Evolutionary conservation across 1,140 invertebrate species (phyloP), one percentile per base, ranked within the genome.

Genomic region (Daktulosphaira vitifoliae): DNA sequence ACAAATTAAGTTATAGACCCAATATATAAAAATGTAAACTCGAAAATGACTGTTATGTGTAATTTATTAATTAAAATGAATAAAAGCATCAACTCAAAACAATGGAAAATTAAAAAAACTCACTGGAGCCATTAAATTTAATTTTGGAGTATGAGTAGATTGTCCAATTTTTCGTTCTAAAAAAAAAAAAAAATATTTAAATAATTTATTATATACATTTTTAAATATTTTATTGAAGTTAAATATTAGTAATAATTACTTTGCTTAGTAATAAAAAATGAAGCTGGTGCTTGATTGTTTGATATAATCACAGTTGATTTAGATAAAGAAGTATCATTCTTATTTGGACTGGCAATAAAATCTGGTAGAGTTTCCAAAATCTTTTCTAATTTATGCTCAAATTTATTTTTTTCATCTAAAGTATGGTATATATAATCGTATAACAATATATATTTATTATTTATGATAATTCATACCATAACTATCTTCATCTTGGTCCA

Each of bases 291-390:
- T 15, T 62, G 56, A 48, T 33, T 48, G 29, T 62, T 25, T 62
- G 20, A 7, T 33, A 39, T 13, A 15, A 39, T 23, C 3, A 48
- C 9, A 4, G 29, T 13, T 3, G 56, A 33, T 2, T 62, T 62
- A n/a, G 42, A 29, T 2, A 29, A 29, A 1, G 16, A 48, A 33
- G 9, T 9, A 33, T 62, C 56, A 20, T 62, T 23, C 26, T 20
- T 46, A n/a, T 62, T 62, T 16, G 56, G 25, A 46, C 56, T 33
- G 5, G 46, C 38, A 15, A 48, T 22, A 48, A 18, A 33, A 20
- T 62, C 56, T 22, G 56, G 56, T 46, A 62, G 44, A 9, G 56
- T 62, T 46, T 62, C 56, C 25, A 62, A 48, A 33, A 62, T 62
- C 29, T 62, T 62, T 48, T 62, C 56, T 0, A 62, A 33, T 25